Base-by-base conservation (phyloP, 2,113 vertebrate genomes). In the Pogonocichla stellata region DNA sequence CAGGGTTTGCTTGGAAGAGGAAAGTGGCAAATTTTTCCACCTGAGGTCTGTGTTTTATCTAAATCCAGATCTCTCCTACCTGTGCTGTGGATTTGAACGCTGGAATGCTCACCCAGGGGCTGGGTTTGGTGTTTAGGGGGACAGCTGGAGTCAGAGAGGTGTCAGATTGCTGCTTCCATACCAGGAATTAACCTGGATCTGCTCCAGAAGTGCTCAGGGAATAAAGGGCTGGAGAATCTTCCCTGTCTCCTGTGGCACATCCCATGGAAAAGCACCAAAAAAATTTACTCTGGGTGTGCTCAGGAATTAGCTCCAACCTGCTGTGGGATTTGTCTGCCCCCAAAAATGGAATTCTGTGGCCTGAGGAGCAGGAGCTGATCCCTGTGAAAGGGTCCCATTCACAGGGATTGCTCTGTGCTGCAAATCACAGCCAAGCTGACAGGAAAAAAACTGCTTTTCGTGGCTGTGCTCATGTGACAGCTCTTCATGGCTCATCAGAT, bases 221-320 rank as follows among this genome's bases (percentile, higher is more conserved):
- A 9, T 47, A 7, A 10, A 28, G 31, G 34, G 25, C 48, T 51
- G 15, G 4, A 6, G 22, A 9, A 50, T 38, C n/a, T 15, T 54
- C 19, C 29, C 48, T 22, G 26, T 50, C 61, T 71, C 28, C n/a
- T 29, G 24, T 26, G 56, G 34, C 51, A 8, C 7, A 10, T 47
- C 43, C 40, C 0, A 0, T 57, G 12, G 12, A 17, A 48, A 51
- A 43, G 12, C 12, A 26, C 24, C 16, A 1, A 10, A 18, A 26
- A 28, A 47, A 22, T 3, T 10, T 15, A 47, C 31, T 65, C 45
- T 42, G 15, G 5, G 23, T 69, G 24, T 5, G 2, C 33, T 60
- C 10, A 6, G 70, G 42, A 61, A 14, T 29, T 7, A 33, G 24
- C 36, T 43, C 4, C 2, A 3, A 11, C 29, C 31, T 81, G 62